phyloP scores from a whole-genome alignment of 2,797 vertebrate species.

The Silurus aristotelis region DNA sequence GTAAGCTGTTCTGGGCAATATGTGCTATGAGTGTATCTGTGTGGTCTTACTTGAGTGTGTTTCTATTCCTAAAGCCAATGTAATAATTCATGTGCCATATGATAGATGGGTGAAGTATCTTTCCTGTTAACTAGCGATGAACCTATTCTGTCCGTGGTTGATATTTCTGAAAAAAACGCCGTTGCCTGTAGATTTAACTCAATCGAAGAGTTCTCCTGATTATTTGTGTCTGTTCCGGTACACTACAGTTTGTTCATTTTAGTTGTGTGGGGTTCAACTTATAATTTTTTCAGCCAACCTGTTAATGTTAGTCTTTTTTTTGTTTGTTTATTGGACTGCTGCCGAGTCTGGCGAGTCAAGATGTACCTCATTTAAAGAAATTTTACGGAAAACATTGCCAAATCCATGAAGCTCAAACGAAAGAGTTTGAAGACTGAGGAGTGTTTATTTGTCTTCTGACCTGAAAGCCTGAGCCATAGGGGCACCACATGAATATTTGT shows the following conservation, averaged over 20 bases:
- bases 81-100: constrained; percentile 74
- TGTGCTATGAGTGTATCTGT: constrained; percentile 45
- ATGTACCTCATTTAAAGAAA: constrained; percentile 23
- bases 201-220: constrained; percentile 35
- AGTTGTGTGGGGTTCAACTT: constrained; percentile 15
- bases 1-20: constrained; percentile 49
- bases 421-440: constrained; percentile 38
- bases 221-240: constrained; percentile 58
- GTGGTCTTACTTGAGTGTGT: constrained; percentile 60
- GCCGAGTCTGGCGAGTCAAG: constrained; percentile 5
- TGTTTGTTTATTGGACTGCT: constrained; percentile 32
- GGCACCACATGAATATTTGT: constrained; percentile 33
- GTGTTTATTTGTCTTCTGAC: constrained; percentile 48
- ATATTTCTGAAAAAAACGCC: constrained; percentile 40
- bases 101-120: constrained; percentile 64
- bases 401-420: constrained; percentile 65
- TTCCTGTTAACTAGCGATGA: constrained; percentile 68
- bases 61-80: constrained; percentile 61
- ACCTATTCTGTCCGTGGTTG: constrained; percentile 61
- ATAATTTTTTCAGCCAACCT: constrained; percentile 37
- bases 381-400: constrained; percentile 59
- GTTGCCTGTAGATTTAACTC: constrained; percentile 58
- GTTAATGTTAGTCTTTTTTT: constrained; percentile 8
- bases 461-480: constrained; percentile 37
- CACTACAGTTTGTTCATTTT: constrained; percentile 29